Base-by-base conservation (phyloP, 2,113 vertebrate species). In the Hoplias malabaricus region DNA sequence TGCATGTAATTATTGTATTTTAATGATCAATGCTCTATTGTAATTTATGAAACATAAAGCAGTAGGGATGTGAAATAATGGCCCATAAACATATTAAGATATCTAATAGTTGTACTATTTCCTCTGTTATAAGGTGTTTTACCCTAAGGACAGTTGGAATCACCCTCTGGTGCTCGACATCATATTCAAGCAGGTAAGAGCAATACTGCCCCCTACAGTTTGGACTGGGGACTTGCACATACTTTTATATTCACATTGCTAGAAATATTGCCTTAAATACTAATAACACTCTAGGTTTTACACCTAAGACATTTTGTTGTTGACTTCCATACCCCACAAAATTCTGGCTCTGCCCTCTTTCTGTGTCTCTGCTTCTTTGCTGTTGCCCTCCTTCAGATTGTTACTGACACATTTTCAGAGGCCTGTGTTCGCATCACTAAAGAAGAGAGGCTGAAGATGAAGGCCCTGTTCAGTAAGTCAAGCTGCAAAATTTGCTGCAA, bases 131-230 rank as follows among this genome's bases (percentile, higher is more conserved):
- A 90, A 99, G 96, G 96, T 99, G 54, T 99, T 99, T 84, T 97
- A 98, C 81, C 98, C 98, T 36, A 98, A 95, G 83, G 97, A 99
- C 78, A 94, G 80, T 86, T 93, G 94, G 91, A 95, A 91, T 86
- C 93, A 92, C 77, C 95, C 96, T 0, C 84, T 98, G 65, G 90
- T 96, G 63, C 86, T 98, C 0, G 95, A 99, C 81, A 94, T 99
- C 79, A 91, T 99, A 83, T 99, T 99, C 89, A 94, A 95, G 84
- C 98, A 99, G 95, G 98, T 99, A 81, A 88, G 83, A 11, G 7
- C 8, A 27, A 53, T 34, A 23, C 19, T 27, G 33, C 21, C 16
- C 21, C 40, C 46, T 43, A 53, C 19, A 42, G 62, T 0, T n/a
- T 23, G 13, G 6, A 53, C 8, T 19, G 31, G 6, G 27, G 25